These are phyloP conservation scores for Shargacucullia verbasci DNA, from an alignment of 2,888 invertebrate species.

Conservation along the genomic window DNA sequence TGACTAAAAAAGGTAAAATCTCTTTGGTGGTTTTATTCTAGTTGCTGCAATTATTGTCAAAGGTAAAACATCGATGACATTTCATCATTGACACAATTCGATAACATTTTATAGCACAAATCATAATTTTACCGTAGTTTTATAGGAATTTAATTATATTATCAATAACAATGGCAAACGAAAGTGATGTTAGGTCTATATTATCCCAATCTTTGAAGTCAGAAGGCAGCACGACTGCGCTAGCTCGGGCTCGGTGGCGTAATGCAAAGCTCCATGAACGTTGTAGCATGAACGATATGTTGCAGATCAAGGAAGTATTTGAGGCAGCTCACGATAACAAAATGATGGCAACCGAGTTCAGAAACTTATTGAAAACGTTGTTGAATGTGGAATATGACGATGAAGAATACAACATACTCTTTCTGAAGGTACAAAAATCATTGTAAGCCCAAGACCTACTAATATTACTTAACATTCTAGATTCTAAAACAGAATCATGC, in stretches of 20 bases:
- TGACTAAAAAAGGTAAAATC: no score
- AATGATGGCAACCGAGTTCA: conserved; percentile 79
- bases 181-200: conserved; percentile 74
- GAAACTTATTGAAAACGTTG: conserved; percentile 75
- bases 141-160: conserved; percentile 4
- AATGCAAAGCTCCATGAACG: conserved; percentile 80
- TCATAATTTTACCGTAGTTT: conserved; percentile 1
- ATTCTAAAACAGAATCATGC: no score
- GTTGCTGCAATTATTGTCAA: no score
- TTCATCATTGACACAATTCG: no score
- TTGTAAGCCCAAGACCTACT: no score
- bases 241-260: conserved; percentile 63
- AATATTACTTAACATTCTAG: no score
- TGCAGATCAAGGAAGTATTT: conserved; percentile 83
- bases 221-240: conserved; percentile 70
- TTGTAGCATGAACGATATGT: conserved; percentile 80
- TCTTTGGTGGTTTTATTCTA: no score
- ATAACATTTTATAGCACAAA: neutral
- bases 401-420: conserved; percentile 90
- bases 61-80: no score
- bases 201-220: conserved; percentile 75
- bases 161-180: conserved; percentile 68
- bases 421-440: conserved; percentile 87
- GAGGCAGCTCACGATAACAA: conserved; percentile 76
- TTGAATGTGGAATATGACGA: conserved; percentile 87